Evolutionary conservation across 1,140 invertebrate genomes (phyloP), one percentile per base, ranked within the genome.

Genomic region (Anoplolepis gracilipes): DNA sequence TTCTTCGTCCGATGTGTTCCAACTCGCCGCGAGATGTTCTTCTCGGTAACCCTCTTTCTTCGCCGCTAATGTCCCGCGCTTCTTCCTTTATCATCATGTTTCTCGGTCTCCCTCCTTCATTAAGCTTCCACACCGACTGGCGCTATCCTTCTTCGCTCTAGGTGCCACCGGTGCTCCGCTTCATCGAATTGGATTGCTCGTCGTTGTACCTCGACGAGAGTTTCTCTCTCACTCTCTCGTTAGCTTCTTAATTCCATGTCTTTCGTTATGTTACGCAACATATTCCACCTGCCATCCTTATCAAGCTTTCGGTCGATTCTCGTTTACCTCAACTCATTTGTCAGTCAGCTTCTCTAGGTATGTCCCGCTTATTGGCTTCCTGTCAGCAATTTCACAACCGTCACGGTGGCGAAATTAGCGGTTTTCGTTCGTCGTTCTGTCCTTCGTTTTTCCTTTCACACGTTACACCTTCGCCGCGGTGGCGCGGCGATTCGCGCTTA

Each of bases 1-100:
- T 59, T 90, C 86, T 87, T 84, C 84, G 82, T 91, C 69, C 55
- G 25, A 46, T 57, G 55, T 72, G 55, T 72, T 25, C 4, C 46
- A 13, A 70, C 77, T 82, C 13, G 49, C 36, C 86, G 39, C 42
- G 39, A 30, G 53, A 30, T 36, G 81, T 64, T 84, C 86, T 81
- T 65, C 86, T 85, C 81, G 75, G 86, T 84, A 81, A 89, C 77
- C 85, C 77, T 88, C 84, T 78, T 76, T 49, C 76, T 81, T 61
- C 79, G 81, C 64, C 75, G 53, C 82, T 65, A 77, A 64, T 85
- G 64, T 82, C 84, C 84, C 84, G 79, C 84, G 79, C 67, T 57
- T 77, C 75, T 84, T 85, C 86, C 69, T 85, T 55, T 46, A 85
- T 85, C 78, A 72, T 88, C 55, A 7, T 70, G 53, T 67, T 53